Percentiles rank a stretch among this genome's conserved stretches.
Evolutionary conservation across 2,797 vertebrate species (phyloP).

Genomic region (Sebastes matsubarae): DNA sequence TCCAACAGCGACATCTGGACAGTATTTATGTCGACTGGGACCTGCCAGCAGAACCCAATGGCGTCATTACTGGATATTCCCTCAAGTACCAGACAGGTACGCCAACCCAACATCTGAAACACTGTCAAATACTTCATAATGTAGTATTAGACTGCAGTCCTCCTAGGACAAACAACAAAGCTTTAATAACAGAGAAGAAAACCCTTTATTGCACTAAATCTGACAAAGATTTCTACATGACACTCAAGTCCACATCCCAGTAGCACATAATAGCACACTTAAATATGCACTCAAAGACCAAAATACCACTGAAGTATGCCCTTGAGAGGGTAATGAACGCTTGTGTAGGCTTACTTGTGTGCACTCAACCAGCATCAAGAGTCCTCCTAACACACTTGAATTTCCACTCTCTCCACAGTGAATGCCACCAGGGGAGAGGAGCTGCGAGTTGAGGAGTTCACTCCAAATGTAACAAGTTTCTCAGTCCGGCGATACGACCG

Average conservation of each 20-base stretch:
- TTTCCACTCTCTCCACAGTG: conserved; percentile 80
- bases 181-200: not conserved
- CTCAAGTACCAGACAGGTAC: conserved; percentile 92
- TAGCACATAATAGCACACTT: conserved; percentile 15
- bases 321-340: conserved; percentile 46
- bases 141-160: not conserved
- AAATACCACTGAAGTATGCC: conserved; percentile 11
- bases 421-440: conserved; percentile 87
- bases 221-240: not conserved
- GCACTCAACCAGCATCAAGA: conserved; percentile 20
- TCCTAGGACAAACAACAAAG: not conserved
- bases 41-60: conserved; percentile 93
- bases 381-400: conserved; percentile 5
- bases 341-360: conserved; percentile 32
- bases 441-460: conserved; percentile 85
- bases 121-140: conserved; percentile 2
- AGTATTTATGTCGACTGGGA: conserved; percentile 95
- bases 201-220: not conserved
- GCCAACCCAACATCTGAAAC: not conserved
- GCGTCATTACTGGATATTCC: conserved; percentile 91
- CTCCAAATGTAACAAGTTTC: conserved; percentile 91
- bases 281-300: conserved; percentile 24
- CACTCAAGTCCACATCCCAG: not conserved
- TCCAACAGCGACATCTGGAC: conserved; percentile 94
- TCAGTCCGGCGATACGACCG: conserved; percentile 90